These are phyloP conservation scores for Eugnorisma glareosa DNA, from an alignment of 2,888 invertebrate species.

Conservation along the genomic window DNA sequence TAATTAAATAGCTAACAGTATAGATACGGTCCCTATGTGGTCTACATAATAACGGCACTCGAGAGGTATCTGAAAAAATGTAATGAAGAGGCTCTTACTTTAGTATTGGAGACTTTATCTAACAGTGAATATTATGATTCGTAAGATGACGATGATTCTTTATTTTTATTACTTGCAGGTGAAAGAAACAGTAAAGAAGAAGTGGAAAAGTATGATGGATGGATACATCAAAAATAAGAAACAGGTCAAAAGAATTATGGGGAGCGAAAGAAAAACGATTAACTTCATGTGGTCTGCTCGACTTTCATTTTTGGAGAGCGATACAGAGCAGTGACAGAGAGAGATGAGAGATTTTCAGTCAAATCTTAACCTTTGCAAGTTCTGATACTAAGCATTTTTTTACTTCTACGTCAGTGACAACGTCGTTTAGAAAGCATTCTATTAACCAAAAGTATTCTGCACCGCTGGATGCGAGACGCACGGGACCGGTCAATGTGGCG, in stretches of 20 bases:
- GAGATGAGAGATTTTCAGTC: not conserved
- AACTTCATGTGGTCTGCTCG: not conserved
- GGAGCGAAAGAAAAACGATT: not conserved
- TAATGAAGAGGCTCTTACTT: not conserved
- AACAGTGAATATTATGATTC: not conserved
- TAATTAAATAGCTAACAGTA: not conserved
- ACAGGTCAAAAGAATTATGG: not conserved
- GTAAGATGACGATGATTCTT: constrained; percentile 1
- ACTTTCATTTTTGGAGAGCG: not conserved
- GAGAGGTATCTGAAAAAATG: not conserved
- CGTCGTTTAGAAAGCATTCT: not conserved
- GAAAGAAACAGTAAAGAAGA: not conserved
- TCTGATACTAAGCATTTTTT: not conserved
- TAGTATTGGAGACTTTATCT: not conserved
- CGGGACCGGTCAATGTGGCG: too few relatives aligned
- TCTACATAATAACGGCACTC: not conserved
- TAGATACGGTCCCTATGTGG: not conserved
- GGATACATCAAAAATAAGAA: not conserved
- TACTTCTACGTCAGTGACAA: not conserved
- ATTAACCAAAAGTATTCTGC: not conserved
- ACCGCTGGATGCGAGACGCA: too few relatives aligned
- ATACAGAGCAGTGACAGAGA: not conserved
- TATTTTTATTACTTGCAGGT: constrained; percentile 18
- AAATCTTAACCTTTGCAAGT: not conserved
- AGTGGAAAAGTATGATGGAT: not conserved